These are phyloP conservation scores for Odontesthes bonariensis DNA, from an alignment of 2,113 vertebrate genomes.

Conservation along the genomic window DNA sequence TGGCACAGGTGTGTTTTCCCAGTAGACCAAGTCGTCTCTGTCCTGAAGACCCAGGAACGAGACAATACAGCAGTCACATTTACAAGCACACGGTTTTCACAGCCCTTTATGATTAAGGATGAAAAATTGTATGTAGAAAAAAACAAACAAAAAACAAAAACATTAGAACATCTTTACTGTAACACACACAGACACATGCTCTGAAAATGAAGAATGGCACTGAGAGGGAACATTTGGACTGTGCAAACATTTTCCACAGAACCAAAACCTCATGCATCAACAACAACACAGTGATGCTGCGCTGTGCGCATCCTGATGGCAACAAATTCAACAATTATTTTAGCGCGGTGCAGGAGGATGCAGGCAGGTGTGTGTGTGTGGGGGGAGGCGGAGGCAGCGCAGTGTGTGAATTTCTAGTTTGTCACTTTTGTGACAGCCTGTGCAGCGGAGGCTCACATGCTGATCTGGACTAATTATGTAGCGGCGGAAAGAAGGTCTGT, in stretches of 20 bases:
- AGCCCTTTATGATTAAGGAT: constrained; percentile 36
- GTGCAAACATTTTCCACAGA: constrained; percentile 55
- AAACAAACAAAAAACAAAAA: background rate
- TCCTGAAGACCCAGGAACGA: constrained; percentile 4
- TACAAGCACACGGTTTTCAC: constrained; percentile 46
- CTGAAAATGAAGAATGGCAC: constrained; percentile 52
- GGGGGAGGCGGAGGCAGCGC: constrained; percentile 51
- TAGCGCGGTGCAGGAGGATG: constrained; percentile 76
- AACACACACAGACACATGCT: constrained; percentile 3
- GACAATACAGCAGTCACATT: constrained; percentile 39
- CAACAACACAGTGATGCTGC: constrained; percentile 60
- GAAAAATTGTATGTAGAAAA: constrained; percentile 36
- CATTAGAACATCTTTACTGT: constrained; percentile 47
- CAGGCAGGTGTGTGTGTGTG: constrained; percentile 73
- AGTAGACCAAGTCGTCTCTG: constrained; percentile 27
- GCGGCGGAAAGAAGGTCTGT: constrained; percentile 84
- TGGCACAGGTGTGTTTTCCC: constrained; percentile 11
- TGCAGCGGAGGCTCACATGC: constrained; percentile 84
- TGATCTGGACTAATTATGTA: constrained; percentile 88
- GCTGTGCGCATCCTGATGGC: constrained; percentile 75
- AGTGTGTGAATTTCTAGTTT: constrained; percentile 85
- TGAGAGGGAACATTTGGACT: constrained; percentile 57
- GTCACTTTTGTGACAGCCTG: constrained; percentile 86
- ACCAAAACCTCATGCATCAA: constrained; percentile 73
- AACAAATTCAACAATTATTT: constrained; percentile 85